Conservation (phyloP, 1,140 invertebrate species). For the Achatina immaculata region DNA sequence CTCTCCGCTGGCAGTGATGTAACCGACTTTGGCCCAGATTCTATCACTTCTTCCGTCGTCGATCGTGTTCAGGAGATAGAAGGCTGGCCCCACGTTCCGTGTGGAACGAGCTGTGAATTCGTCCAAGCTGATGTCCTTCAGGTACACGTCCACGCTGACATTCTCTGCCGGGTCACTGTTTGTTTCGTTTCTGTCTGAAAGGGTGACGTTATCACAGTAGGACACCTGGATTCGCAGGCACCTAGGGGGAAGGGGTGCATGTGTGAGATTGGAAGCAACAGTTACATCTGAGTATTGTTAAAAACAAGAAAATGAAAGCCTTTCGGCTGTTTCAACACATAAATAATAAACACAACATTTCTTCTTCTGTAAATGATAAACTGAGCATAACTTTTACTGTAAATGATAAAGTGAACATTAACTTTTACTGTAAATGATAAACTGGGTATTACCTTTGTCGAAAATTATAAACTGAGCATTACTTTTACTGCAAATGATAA, state of each 20-base stretch:
- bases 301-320: too few relatives aligned
- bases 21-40: slow-evolving; percentile 76
- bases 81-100: slow-evolving; percentile 69
- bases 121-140: neutral
- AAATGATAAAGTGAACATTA: too few relatives aligned
- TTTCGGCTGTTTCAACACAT: too few relatives aligned
- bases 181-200: neutral
- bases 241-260: neutral
- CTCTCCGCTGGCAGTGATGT: slow-evolving; percentile 75
- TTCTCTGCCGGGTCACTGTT: too few relatives aligned
- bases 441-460: too few relatives aligned
- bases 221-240: neutral
- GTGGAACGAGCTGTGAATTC: neutral
- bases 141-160: neutral
- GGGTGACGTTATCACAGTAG: neutral
- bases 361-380: too few relatives aligned
- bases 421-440: too few relatives aligned
- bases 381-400: too few relatives aligned
- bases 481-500: too few relatives aligned
- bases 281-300: too few relatives aligned
- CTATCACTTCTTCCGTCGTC: slow-evolving; percentile 32
- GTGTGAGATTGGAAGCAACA: neutral
- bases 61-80: slow-evolving; percentile 79
- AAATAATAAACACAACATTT: too few relatives aligned
- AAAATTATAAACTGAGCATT: too few relatives aligned